These are phyloP conservation scores for Brenthis hecate DNA, from an alignment of 2,888 invertebrate species.

Conservation along the genomic window DNA sequence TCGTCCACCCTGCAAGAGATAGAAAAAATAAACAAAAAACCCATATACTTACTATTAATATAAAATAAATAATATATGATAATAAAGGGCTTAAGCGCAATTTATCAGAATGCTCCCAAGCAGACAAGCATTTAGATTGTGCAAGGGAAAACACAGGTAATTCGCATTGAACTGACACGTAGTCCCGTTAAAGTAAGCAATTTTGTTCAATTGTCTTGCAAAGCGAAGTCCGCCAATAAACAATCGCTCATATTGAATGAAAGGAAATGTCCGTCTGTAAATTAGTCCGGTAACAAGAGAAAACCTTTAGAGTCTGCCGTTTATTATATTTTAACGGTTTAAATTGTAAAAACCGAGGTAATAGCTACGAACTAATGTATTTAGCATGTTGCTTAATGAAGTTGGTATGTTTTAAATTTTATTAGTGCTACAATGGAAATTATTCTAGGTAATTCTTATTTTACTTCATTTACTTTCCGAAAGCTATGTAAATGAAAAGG, in stretches of 20 bases:
- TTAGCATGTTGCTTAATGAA: constrained; percentile 56
- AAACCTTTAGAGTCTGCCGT: constrained; percentile 73
- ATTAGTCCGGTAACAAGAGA: constrained; percentile 79
- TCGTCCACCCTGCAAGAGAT: too few relatives aligned
- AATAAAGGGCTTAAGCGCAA: constrained; percentile 1
- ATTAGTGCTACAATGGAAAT: constrained; percentile 39
- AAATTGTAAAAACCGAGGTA: constrained; percentile 59
- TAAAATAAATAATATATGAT: background rate
- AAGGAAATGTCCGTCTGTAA: constrained; percentile 79
- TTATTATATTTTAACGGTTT: constrained; percentile 76
- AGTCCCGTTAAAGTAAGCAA: constrained; percentile 70
- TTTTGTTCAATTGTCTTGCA: constrained; percentile 76
- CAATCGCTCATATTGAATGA: constrained; percentile 82
- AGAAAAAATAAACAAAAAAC: background rate
- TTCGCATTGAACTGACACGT: constrained; percentile 47
- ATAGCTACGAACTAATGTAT: constrained; percentile 60
- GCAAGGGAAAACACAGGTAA: constrained; percentile 40
- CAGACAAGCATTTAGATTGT: constrained; percentile 27
- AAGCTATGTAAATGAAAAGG: background rate
- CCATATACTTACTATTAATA: background rate
- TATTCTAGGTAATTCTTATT: background rate
- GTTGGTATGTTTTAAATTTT: constrained; percentile 38
- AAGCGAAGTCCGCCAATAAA: constrained; percentile 74
- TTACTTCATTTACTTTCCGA: background rate
- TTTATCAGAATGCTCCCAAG: constrained; percentile 26